These are phyloP conservation scores for Ophion obscuratus DNA, from an alignment of 2,888 invertebrate genomes.

Conservation along the genomic window DNA sequence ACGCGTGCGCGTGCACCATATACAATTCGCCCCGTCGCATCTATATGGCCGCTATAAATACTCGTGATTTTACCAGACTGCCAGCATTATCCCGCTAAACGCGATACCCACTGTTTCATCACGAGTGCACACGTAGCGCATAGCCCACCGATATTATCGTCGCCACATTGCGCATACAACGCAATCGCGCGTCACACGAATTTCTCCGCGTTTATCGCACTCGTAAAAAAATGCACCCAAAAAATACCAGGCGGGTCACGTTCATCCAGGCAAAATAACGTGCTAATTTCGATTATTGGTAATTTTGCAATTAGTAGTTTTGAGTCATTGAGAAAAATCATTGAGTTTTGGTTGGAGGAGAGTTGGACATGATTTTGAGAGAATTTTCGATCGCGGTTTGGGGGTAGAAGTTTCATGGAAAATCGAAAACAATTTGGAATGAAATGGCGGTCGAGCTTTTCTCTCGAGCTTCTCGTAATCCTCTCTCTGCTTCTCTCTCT, in stretches of 20 bases:
- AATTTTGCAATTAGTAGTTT: not conserved
- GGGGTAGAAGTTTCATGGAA: slow-evolving; percentile 8
- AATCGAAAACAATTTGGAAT: slow-evolving; percentile 27
- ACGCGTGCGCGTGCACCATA: not conserved
- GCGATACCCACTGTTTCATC: slow-evolving; percentile 30
- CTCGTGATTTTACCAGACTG: slow-evolving; percentile 37
- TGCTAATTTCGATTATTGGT: not conserved
- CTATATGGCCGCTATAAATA: slow-evolving; percentile 56
- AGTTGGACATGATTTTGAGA: not conserved
- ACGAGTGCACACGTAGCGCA: slow-evolving; percentile 4
- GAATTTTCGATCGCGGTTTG: not conserved
- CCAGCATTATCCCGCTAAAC: slow-evolving; percentile 59
- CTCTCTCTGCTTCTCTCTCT: not conserved
- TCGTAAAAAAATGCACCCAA: not conserved
- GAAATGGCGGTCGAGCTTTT: slow-evolving; percentile 27
- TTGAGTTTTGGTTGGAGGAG: not conserved
- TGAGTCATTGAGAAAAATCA: not conserved
- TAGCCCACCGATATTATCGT: not conserved
- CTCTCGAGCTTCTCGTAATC: not conserved
- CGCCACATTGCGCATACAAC: not conserved
- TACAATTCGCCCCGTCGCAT: not conserved
- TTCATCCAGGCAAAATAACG: not conserved
- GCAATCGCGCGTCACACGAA: not conserved
- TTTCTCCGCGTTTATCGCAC: not conserved
- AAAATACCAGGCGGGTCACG: not conserved